These are phyloP conservation scores for Drosophila truncata DNA, from an alignment of 1,140 invertebrate species.

Conservation along the genomic window DNA sequence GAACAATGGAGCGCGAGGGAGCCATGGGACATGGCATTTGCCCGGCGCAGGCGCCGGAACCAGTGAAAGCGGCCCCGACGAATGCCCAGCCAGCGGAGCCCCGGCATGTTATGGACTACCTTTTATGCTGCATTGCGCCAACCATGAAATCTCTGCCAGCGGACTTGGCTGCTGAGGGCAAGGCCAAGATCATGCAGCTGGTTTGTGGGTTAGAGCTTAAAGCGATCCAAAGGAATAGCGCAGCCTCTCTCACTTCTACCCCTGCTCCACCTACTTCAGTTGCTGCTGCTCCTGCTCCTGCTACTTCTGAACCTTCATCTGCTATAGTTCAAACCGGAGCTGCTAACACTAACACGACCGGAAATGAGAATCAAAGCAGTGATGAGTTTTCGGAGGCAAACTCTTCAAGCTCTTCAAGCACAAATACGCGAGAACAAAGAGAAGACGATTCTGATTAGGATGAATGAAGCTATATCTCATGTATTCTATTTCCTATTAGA, in stretches of 20 bases:
- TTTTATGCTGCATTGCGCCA: slow-evolving; percentile 70
- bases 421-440: too few species aligned
- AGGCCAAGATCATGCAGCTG: slow-evolving; percentile 74
- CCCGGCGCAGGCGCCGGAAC: not conserved
- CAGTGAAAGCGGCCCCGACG: too few species aligned
- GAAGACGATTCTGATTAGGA: too few species aligned
- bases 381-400: not conserved
- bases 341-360: slow-evolving; percentile 9
- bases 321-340: slow-evolving; percentile 28
- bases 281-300: not conserved
- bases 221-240: slow-evolving; percentile 41
- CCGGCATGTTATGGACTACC: slow-evolving; percentile 60
- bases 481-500: too few species aligned
- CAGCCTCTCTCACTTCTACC: too few species aligned
- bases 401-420: too few species aligned
- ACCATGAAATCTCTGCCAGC: slow-evolving; percentile 67
- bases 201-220: slow-evolving; percentile 71
- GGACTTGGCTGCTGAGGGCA: slow-evolving; percentile 71
- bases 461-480: too few species aligned
- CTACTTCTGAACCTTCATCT: not conserved
- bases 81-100: not conserved
- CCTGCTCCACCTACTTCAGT: not conserved
- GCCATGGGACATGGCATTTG: not conserved
- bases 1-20: slow-evolving; percentile 36
- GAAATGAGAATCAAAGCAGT: not conserved